Evolutionary conservation across 2,888 invertebrate species (phyloP), one percentile per base, ranked within the genome.

Genomic region (Oligia latruncula): DNA sequence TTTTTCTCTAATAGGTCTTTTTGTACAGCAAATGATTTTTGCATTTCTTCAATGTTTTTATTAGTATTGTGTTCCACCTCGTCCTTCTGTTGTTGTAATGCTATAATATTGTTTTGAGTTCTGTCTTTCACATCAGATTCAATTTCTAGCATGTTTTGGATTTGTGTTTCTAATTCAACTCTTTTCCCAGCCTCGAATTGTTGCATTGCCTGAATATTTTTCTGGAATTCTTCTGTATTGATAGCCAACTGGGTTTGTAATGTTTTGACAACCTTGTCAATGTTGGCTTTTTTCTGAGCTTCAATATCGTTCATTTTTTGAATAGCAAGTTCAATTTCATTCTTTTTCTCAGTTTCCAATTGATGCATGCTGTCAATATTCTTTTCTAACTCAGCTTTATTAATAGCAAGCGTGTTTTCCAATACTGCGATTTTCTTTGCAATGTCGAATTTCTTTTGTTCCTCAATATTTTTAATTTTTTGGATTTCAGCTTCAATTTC

Each of bases 381-480:
- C 4, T 62, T 81, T 23, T 64, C 20, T 23, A 35, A 40, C 23
- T 68, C n/a, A 0, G 71, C 40, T 71, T 78, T 81, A 15, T 29
- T 79, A 0, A 55, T 71, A 15, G 62, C 66, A 55, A 68, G 62
- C 23, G 8, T 62, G 11, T 79, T 79, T 66, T 84, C 71, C 55
- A 58, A 55, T 6, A 17, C n/a, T 68, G 67, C 67, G 5, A 81
- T 78, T 40, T 78, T 84, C 29, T 71, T 71, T 4, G 84, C 71
- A 64, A 71, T 79, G 4, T 67, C 55, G 13, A 29, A 49, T 84
- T 78, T 84, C 55, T 40, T 79, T 79, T 81, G 71, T 11, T 79
- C 40, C 9, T 84, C 81, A 49, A 72, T 71, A 15, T 58, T 20
- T 58, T 71, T 58, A 20, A 64, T 78, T 65, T 35, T 65, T 77